Base-by-base conservation (phyloP, 53 echinoderm and acorn worm species). In the Arbacia lixula region DNA sequence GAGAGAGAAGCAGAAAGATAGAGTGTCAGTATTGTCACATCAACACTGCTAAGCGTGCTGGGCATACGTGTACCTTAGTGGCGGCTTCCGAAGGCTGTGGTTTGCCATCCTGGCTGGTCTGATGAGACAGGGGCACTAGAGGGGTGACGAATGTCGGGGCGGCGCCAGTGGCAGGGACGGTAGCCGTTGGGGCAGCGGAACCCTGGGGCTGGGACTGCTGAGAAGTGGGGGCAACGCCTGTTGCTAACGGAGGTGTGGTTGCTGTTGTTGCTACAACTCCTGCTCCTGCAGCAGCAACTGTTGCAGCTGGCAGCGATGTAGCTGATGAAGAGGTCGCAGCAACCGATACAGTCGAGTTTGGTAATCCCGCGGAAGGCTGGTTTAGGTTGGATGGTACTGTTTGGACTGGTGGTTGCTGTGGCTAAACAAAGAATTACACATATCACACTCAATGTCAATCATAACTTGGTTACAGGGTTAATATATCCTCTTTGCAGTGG, bases 61-160 rank as follows among this genome's bases (percentile, higher is more conserved):
- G n/a, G n/a, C n/a, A n/a, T n/a, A n/a, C n/a, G n/a, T n/a, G n/a
- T 77, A 77, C 77, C 77, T 77, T 77, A 12, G 24, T 22, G 12
- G 24, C 22, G 12, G 77, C 56, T 57, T 77, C 77, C 36, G 55
- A 22, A 39, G 77, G 24, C 28, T 77, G 77, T 37, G 77, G 77
- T 26, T 40, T 74, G 60, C 30, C 55, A 21, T 60, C 77, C 40
- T 57, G 77, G n/a, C 5, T n/a, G 33, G 34, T 32, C 51, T 75
- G 75, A 19, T 75, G 75, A 5, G 57, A 5, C 5, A 56, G 5
- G 57, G 57, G 57, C 6, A 35, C 58, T 21, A 27, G n/a, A 12
- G 4, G 21, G 60, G 60, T 21, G 37, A 34, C 27, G n/a, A n/a
- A n/a, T 50, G 53, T 17, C 20, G 74, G 53, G 11, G 53, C 32